Evolutionary conservation across 2,888 invertebrate genomes (phyloP).

Genomic region (Caenorhabditis wallacei): DNA sequence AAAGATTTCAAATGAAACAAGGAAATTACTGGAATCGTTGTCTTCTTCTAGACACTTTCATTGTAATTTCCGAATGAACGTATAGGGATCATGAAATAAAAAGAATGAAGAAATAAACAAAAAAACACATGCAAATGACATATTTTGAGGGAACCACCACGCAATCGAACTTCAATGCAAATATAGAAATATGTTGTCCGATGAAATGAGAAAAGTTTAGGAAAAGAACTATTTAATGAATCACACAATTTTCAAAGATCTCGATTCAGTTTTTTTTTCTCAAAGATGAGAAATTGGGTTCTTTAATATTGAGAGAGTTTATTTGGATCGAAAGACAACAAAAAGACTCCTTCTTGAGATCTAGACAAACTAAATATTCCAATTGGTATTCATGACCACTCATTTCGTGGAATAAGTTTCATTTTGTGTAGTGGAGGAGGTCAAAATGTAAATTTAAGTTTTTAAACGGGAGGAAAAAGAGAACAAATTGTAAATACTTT

Average conservation of each 20-base stretch:
- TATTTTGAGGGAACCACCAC: conserved; percentile 6
- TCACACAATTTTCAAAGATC: too few species aligned
- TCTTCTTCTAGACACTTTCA: neutral
- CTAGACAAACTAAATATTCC: too few species aligned
- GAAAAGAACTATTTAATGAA: neutral
- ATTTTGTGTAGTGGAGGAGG: neutral
- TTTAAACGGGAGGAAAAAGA: too few species aligned
- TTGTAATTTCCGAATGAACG: conserved; percentile 24
- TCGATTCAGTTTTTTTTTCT: too few species aligned
- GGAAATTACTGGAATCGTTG: conserved; percentile 6
- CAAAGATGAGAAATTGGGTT: too few species aligned
- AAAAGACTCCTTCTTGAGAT: too few species aligned
- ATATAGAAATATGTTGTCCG: neutral
- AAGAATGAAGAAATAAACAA: neutral
- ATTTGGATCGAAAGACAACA: too few species aligned
- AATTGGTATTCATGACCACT: conserved; percentile 2
- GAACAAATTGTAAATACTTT: too few species aligned
- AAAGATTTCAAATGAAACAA: neutral
- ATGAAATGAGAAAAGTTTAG: neutral
- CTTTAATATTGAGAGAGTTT: too few species aligned
- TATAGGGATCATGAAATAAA: neutral
- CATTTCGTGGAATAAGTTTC: neutral
- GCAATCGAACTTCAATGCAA: conserved; percentile 1
- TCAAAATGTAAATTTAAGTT: too few species aligned
- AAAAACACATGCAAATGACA: neutral